phyloP scores from a whole-genome alignment of 2,797 vertebrate species.

The Odontamblyopus lacepedii region DNA sequence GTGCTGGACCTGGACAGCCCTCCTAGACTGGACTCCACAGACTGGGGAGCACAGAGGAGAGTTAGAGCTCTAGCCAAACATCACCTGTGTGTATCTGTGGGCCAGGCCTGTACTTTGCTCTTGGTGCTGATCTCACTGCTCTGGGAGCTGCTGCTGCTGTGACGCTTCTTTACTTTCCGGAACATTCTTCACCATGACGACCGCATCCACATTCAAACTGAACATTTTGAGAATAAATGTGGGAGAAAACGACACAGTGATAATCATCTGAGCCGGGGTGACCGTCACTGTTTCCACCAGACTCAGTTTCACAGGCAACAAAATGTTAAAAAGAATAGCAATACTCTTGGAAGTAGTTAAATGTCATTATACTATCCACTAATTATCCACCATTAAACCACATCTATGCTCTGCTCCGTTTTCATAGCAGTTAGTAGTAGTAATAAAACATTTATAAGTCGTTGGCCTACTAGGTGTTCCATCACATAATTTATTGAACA shows the following conservation, averaged over 20 bases:
- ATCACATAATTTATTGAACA: not conserved
- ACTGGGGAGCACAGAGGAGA: slow-evolving; percentile 71
- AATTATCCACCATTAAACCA: not conserved
- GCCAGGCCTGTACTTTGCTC: slow-evolving; percentile 85
- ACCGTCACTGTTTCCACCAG: no score
- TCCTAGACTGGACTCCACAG: slow-evolving; percentile 96
- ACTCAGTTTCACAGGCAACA: no score
- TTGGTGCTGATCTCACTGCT: slow-evolving; percentile 99
- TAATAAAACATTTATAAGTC: not conserved
- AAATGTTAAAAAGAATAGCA: not conserved
- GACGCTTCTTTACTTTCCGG: slow-evolving; percentile 96
- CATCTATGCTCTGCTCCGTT: not conserved
- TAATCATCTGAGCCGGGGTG: not conserved
- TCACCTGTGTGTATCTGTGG: not conserved
- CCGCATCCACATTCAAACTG: slow-evolving; percentile 51
- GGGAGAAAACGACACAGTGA: not conserved
- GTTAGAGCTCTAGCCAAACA: not conserved
- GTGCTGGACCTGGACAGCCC: slow-evolving; percentile 97
- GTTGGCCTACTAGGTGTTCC: not conserved
- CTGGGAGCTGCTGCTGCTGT: slow-evolving; percentile 98
- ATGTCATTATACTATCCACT: not conserved
- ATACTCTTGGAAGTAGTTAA: not conserved
- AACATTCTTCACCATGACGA: slow-evolving; percentile 91
- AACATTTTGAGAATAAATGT: not conserved
- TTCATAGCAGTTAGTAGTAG: not conserved